phyloP scores from a whole-genome alignment of 2,113 vertebrate species.

The Chaetodon trifascialis region DNA sequence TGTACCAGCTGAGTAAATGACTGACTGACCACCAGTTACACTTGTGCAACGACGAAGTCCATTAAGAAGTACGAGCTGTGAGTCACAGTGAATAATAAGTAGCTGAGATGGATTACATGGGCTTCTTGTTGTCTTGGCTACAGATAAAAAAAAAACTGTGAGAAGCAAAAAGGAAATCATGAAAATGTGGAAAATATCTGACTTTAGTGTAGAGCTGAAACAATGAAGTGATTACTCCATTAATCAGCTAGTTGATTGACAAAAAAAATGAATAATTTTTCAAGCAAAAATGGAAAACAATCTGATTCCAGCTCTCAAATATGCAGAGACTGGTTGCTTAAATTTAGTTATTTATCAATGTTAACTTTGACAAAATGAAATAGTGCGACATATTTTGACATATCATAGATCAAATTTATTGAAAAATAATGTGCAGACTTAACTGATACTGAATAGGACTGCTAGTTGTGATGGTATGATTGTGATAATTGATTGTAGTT shows the following conservation, averaged over 20 bases:
- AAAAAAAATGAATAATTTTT: background rate
- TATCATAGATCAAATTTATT: background rate
- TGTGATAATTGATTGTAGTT: too few species aligned
- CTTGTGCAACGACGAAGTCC: background rate
- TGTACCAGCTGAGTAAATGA: conserved; percentile 34
- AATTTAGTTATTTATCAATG: background rate
- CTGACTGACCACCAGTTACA: conserved; percentile 40
- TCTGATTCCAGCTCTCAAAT: background rate
- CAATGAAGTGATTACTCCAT: background rate
- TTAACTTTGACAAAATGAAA: background rate
- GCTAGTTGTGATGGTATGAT: background rate
- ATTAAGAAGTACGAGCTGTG: conserved; percentile 38
- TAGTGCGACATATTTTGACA: background rate
- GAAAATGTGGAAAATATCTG: background rate
- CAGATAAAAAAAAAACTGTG: background rate
- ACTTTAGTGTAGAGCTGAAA: background rate
- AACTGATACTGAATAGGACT: background rate
- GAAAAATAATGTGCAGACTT: background rate
- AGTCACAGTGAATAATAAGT: conserved; percentile 43
- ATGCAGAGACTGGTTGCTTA: background rate
- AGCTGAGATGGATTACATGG: background rate
- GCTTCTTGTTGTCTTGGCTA: conserved; percentile 19
- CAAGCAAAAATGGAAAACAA: background rate
- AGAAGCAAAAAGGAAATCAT: background rate
- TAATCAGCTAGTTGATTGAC: background rate